Conservation (phyloP, 2,888 invertebrate species). For the Merodon equestris region DNA sequence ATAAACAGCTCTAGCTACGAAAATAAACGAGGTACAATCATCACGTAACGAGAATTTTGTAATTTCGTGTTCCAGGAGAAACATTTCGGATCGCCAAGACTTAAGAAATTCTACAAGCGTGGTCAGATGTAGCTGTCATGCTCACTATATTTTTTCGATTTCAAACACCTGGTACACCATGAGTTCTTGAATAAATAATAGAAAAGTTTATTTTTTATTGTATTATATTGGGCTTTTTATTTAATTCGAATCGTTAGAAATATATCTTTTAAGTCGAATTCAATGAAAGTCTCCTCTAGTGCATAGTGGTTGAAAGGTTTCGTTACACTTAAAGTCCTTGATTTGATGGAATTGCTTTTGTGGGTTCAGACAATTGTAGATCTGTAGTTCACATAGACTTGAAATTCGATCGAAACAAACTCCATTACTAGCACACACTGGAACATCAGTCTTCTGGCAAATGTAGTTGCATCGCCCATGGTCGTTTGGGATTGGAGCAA, state of each 20-base stretch:
- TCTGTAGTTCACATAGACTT: constrained; percentile 75
- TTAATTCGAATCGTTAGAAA: too few relatives aligned
- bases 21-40: too few relatives aligned
- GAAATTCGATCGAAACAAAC: constrained; percentile 74
- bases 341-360: constrained; percentile 71
- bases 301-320: constrained; percentile 38
- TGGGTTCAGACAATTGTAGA: constrained; percentile 74
- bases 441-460: constrained; percentile 53
- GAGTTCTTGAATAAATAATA: not conserved
- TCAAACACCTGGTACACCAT: too few relatives aligned
- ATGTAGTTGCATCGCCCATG: constrained; percentile 40
- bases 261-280: not conserved
- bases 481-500: constrained; percentile 33
- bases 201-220: not conserved
- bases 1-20: too few relatives aligned
- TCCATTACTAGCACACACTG: constrained; percentile 74
- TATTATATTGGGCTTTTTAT: not conserved
- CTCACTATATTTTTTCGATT: too few relatives aligned
- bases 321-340: constrained; percentile 71
- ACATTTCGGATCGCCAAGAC: too few relatives aligned
- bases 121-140: too few relatives aligned
- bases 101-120: too few relatives aligned
- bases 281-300: constrained; percentile 45
- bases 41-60: too few relatives aligned
- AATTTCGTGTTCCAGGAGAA: too few relatives aligned